phyloP scores from a whole-genome alignment of 2,797 vertebrate genomes.

The Hoplostethus mediterraneus region DNA sequence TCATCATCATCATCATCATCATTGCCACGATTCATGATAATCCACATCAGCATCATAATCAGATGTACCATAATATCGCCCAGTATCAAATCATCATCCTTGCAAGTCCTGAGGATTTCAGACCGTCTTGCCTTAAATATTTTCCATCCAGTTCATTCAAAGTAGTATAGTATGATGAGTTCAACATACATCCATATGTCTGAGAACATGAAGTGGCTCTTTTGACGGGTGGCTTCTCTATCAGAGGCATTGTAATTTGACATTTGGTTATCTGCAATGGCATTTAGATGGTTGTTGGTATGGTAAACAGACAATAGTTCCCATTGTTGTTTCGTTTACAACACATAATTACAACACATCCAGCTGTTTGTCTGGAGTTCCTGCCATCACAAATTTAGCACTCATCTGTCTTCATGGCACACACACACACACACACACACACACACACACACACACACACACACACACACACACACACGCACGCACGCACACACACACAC shows the following conservation, averaged over 20 bases:
- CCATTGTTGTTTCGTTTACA: background rate
- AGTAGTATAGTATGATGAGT: background rate
- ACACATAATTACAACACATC: conserved; percentile 40
- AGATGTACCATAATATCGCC: background rate
- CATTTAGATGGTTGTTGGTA: conserved; percentile 1
- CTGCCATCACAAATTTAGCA: conserved; percentile 28
- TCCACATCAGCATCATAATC: background rate
- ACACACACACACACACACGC: conserved; percentile 3
- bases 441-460: background rate
- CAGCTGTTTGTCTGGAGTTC: conserved; percentile 44
- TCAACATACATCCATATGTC: background rate
- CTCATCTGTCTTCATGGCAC: conserved; percentile 25
- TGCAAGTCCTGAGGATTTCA: background rate
- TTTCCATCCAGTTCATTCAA: conserved; percentile 4
- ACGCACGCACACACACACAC: background rate
- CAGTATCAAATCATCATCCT: background rate
- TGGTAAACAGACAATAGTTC: conserved; percentile 26
- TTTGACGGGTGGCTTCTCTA: background rate
- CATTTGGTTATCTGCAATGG: conserved; percentile 3
- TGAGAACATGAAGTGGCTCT: too few species aligned
- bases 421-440: background rate
- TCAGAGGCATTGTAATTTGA: conserved; percentile 14
- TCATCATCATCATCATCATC: too few species aligned
- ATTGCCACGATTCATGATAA: background rate
- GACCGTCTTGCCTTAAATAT: background rate